Evolutionary conservation across 2,888 invertebrate genomes (phyloP).

Genomic region (Lepidocyrtinus sp.): DNA sequence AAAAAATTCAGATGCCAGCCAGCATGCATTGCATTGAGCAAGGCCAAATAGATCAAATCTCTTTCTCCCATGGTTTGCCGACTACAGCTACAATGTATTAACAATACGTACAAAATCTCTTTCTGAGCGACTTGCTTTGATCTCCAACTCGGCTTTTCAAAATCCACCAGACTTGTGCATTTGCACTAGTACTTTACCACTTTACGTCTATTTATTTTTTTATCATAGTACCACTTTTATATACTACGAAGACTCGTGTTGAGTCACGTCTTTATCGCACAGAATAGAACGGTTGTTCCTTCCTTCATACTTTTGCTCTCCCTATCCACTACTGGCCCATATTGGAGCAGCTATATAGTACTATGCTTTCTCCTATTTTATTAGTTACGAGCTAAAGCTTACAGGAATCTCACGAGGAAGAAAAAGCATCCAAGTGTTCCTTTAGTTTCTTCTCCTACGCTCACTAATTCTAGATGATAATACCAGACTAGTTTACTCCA

Average conservation of each 20-base stretch:
- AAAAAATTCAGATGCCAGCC: neutral
- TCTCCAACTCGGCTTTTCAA: slow-evolving; percentile 32
- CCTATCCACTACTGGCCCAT: slow-evolving; percentile 38
- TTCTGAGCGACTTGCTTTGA: slow-evolving; percentile 34
- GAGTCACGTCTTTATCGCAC: neutral
- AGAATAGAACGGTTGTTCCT: neutral
- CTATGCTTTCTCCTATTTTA: slow-evolving; percentile 31
- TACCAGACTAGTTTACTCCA: neutral
- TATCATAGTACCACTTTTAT: neutral
- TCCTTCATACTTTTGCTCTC: neutral
- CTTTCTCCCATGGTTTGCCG: neutral
- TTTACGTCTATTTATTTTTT: no score
- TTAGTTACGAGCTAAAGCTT: neutral
- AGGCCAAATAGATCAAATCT: slow-evolving; percentile 34
- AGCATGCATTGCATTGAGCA: slow-evolving; percentile 24
- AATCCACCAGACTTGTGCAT: neutral
- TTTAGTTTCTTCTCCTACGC: neutral
- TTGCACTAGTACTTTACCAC: neutral
- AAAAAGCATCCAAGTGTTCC: neutral
- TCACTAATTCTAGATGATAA: neutral
- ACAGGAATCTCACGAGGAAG: neutral
- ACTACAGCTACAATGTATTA: neutral
- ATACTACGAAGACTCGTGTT: neutral
- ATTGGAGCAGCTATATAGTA: slow-evolving; percentile 15
- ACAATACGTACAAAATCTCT: neutral